phyloP scores from a whole-genome alignment of 2,888 invertebrate genomes.

The Apantesis nais region DNA sequence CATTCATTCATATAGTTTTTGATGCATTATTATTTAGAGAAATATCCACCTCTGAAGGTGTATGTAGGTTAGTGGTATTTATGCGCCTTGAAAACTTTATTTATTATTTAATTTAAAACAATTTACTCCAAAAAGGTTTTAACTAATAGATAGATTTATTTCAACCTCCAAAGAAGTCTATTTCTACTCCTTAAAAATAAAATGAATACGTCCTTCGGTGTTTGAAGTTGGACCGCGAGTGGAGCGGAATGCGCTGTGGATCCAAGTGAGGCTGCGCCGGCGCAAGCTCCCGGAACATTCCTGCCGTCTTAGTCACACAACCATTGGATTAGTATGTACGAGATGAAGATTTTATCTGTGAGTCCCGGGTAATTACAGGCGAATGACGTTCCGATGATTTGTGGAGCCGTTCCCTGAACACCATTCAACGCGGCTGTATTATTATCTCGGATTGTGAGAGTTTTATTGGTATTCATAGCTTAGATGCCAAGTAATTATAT shows the following conservation, averaged over 20 bases:
- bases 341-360: conserved; percentile 68
- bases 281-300: conserved; percentile 47
- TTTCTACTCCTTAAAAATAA: conserved; percentile 39
- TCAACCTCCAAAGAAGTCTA: conserved; percentile 26
- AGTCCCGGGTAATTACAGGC: conserved; percentile 65
- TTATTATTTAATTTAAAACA: neutral
- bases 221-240: conserved; percentile 30
- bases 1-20: too few relatives aligned
- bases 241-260: conserved; percentile 40
- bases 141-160: conserved; percentile 30
- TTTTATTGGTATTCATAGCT: conserved; percentile 41
- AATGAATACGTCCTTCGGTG: conserved; percentile 30
- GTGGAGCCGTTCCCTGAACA: conserved; percentile 60
- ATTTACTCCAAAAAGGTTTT: neutral
- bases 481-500: conserved; percentile 22
- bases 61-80: neutral
- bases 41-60: neutral
- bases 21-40: neutral
- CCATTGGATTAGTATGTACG: conserved; percentile 56
- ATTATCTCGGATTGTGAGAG: conserved; percentile 35
- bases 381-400: conserved; percentile 65
- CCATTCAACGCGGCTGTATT: conserved; percentile 45
- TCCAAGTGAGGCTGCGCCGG: conserved; percentile 22
- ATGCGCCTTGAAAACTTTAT: neutral
- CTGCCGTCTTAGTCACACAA: conserved; percentile 44